Evolutionary conservation across 2,888 invertebrate species (phyloP), one percentile per base, ranked within the genome.

Genomic region (Limnephilus rhombicus): DNA sequence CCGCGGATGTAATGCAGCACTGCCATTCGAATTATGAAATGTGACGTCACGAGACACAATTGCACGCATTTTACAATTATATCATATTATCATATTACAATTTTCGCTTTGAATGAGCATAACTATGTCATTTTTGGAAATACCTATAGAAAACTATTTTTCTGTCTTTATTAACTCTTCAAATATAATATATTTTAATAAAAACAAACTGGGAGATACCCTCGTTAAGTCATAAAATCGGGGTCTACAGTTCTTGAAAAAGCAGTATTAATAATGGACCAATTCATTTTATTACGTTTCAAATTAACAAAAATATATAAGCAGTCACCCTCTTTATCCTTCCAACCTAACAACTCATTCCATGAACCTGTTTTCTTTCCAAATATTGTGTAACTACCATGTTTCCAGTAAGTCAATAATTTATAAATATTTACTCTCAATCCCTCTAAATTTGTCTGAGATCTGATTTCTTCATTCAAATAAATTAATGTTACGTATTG

Each of bases 371-470:
- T 45, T 82, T 90, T 81, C 37, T 82, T 90, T 82, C 81, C 83
- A 49, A 90, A 90, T 83, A 18, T 82, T 37, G 90, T 18, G 31
- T 24, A 3, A 90, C 83, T 29, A 83, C 90, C 41, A 80, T 82
- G 37, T 90, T 90, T 1, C 90, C 90, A 45, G 83, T 82, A 45
- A 90, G 90, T 90, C 68, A 68, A 24, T 68, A 24, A 68, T 68
- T 68, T 68, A 68, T n/a, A 68, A 5, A 1, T 68, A 68, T 68
- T 68, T n/a, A n/a, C n/a, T 68, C 24, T 24, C n/a, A 68, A 68
- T n/a, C 2, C 24, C 24, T 24, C 24, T n/a, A 24, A 68, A n/a
- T 68, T 68, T 9, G 5, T 68, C 4, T 24, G 5, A 68, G 5
- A 68, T 68, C 18, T 68, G 24, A 68, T 68, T 68, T 24, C 18